phyloP scores from a whole-genome alignment of 2,113 vertebrate species.

The Theristicus caerulescens region DNA sequence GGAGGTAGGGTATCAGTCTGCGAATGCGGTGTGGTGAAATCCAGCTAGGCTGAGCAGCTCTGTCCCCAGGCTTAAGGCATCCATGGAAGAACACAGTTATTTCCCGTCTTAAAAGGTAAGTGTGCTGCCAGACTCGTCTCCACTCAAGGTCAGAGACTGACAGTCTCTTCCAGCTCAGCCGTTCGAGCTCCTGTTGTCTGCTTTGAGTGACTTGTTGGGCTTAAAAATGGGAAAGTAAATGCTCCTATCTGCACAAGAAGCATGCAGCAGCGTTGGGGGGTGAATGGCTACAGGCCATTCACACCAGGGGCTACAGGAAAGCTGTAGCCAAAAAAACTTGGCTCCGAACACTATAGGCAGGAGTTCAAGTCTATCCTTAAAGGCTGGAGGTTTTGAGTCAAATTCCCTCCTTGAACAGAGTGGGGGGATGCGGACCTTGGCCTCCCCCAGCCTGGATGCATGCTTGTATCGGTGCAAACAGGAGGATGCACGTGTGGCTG shows the following conservation, averaged over 20 bases:
- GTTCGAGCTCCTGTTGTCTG: background rate
- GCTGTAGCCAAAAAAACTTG: background rate
- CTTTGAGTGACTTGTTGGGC: background rate
- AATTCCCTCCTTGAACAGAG: background rate
- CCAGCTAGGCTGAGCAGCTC: background rate
- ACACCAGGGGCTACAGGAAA: background rate
- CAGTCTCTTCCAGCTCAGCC: background rate
- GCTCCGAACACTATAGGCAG: background rate
- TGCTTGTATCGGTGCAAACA: background rate
- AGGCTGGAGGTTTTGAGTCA: background rate
- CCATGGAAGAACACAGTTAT: background rate
- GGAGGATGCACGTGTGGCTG: fast-evolving
- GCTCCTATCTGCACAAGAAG: background rate
- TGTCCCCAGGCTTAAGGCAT: background rate
- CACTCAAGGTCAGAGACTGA: slow-evolving; percentile 6
- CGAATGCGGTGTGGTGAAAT: background rate
- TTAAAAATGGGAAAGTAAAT: background rate
- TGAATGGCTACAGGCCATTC: background rate
- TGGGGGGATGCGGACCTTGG: background rate
- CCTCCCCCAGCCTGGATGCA: background rate
- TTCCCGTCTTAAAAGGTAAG: slow-evolving; percentile 45
- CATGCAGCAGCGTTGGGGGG: background rate
- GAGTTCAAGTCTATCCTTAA: background rate
- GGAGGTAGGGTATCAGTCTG: background rate
- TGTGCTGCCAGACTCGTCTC: background rate